Evolutionary conservation across 2,888 invertebrate species (phyloP).

Genomic region (Tridacna gigas): DNA sequence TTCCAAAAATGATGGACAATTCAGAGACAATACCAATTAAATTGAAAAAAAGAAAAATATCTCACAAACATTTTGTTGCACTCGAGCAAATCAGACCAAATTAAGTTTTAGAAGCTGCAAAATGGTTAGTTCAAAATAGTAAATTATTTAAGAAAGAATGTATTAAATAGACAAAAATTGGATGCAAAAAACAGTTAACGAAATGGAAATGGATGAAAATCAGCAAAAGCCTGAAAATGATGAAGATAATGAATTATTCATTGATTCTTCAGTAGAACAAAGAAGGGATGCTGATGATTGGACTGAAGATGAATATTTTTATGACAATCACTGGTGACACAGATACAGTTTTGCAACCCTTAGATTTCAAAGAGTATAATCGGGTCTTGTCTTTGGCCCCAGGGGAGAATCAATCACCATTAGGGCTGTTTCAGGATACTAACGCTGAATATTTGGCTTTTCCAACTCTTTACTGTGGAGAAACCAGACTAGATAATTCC

Average conservation of each 20-base stretch:
- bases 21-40: constrained; percentile 58
- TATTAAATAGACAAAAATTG: constrained; percentile 76
- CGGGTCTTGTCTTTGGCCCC: constrained; percentile 26
- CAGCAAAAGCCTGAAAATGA: not conserved
- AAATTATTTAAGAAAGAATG: constrained; percentile 43
- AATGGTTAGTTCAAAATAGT: constrained; percentile 59
- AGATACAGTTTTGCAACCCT: constrained; percentile 33
- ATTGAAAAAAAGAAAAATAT: constrained; percentile 49
- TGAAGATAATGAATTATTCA: not conserved
- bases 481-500: not conserved
- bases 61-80: constrained; percentile 36
- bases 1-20: constrained; percentile 50
- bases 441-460: not conserved
- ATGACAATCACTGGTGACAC: constrained; percentile 32
- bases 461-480: not conserved
- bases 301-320: constrained; percentile 50
- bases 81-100: constrained; percentile 59
- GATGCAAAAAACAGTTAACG: not conserved
- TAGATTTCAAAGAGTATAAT: constrained; percentile 44
- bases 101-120: constrained; percentile 52
- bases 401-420: not conserved
- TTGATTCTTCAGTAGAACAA: too few species aligned
- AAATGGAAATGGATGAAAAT: not conserved
- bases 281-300: not conserved
- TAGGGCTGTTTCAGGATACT: not conserved